A percentile compares a stretch with the other conserved stretches of the same genome.
phyloP scores from a whole-genome alignment of 1,140 invertebrate species.

The Nomia melanderi region DNA sequence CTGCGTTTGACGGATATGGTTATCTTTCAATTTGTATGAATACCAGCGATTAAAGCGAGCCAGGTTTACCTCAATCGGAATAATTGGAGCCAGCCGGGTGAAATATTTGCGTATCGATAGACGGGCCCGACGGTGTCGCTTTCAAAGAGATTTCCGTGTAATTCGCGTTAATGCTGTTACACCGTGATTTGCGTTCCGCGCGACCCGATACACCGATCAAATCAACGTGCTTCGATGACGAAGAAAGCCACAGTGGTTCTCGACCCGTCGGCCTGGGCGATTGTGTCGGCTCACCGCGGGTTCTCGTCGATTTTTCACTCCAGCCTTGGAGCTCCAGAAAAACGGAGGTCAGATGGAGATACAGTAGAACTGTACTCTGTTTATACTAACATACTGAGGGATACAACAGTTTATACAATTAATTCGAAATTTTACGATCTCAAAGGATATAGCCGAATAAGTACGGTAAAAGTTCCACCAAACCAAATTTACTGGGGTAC shows the following conservation, averaged over 20 bases:
- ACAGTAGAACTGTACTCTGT: too few relatives aligned
- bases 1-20: constrained; percentile 31
- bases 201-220: neutral
- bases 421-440: too few relatives aligned
- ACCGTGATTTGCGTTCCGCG: neutral
- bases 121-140: neutral
- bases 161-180: constrained; percentile 27
- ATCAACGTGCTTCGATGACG: neutral
- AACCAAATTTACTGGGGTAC: too few relatives aligned
- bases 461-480: too few relatives aligned
- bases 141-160: constrained; percentile 33
- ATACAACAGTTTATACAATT: too few relatives aligned
- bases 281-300: too few relatives aligned
- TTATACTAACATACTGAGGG: too few relatives aligned
- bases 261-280: neutral
- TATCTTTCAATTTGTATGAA: constrained; percentile 42
- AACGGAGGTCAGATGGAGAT: too few relatives aligned
- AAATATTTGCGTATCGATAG: constrained; percentile 45
- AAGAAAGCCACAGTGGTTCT: neutral
- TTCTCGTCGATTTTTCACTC: too few relatives aligned
- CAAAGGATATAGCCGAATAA: too few relatives aligned
- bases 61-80: constrained; percentile 39
- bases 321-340: too few relatives aligned
- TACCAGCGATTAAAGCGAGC: constrained; percentile 29
- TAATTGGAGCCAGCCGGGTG: constrained; percentile 28